A percentile compares a stretch with the other conserved stretches of the same genome.
phyloP scores from a whole-genome alignment of 2,113 vertebrate species.

The Chlamydotis undulata region DNA sequence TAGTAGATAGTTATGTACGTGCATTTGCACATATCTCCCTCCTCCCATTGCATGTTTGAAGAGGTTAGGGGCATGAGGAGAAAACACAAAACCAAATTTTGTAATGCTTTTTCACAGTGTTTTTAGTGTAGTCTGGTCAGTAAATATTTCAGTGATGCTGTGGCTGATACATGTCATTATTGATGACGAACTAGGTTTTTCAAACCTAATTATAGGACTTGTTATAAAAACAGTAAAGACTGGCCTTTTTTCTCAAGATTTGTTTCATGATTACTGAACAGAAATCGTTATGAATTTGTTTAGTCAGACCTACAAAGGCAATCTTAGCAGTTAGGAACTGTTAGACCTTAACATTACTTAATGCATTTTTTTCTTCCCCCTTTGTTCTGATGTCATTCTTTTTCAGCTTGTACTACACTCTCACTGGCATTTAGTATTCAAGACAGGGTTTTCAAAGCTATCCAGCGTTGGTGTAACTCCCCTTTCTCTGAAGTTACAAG shows the following conservation, averaged over 20 bases:
- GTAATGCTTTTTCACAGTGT: neutral
- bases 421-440: neutral
- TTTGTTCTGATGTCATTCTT: neutral
- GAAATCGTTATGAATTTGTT: neutral
- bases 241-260: neutral
- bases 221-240: neutral
- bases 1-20: neutral
- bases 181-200: neutral
- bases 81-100: neutral
- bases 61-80: neutral
- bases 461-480: neutral
- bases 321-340: neutral
- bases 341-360: neutral
- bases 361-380: neutral
- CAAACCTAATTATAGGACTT: neutral
- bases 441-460: neutral
- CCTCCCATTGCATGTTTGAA: neutral
- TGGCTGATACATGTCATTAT: neutral
- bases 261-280: neutral
- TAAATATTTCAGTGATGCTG: neutral
- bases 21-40: neutral
- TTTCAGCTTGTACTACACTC: neutral
- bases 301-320: neutral
- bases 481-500: neutral
- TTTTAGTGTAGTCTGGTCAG: neutral